Percentiles rank a stretch among this genome's conserved stretches.
Conservation (phyloP, 2,113 vertebrate species). For the Xiphophorus couchianus region DNA sequence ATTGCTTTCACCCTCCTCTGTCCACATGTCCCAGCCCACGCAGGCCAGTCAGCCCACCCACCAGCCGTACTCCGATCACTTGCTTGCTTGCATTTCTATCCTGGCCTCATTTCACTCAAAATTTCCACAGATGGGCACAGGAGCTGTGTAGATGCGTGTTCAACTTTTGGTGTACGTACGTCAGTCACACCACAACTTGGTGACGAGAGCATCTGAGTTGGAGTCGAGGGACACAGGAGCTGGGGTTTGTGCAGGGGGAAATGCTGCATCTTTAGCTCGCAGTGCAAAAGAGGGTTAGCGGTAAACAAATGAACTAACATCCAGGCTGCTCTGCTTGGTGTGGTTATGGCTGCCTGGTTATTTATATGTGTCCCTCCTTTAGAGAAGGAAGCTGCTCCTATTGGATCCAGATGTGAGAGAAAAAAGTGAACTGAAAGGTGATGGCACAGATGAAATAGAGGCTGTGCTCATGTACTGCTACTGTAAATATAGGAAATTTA, state of each 20-base stretch:
- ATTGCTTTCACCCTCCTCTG: constrained; percentile 59
- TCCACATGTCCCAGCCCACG: constrained; percentile 61
- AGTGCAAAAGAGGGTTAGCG: constrained; percentile 45
- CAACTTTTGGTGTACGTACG: constrained; percentile 22
- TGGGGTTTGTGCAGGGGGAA: constrained; percentile 14
- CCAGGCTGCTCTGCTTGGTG: constrained; percentile 68
- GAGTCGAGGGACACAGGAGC: constrained; percentile 12
- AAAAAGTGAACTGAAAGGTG: constrained; percentile 57
- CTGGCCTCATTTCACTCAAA: constrained; percentile 57
- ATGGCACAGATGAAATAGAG: constrained; percentile 45
- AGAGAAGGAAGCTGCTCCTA: constrained; percentile 74
- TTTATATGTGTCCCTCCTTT: constrained; percentile 77
- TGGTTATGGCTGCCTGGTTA: constrained; percentile 76
- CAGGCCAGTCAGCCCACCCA: constrained; percentile 64
- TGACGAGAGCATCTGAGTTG: constrained; percentile 40
- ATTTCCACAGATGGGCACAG: constrained; percentile 64
- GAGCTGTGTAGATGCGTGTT: constrained; percentile 27
- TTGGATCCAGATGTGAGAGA: constrained; percentile 82
- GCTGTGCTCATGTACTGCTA: constrained; percentile 30
- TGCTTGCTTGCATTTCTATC: constrained; percentile 29
- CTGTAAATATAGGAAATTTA: constrained; percentile 12
- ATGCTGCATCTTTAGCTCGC: constrained; percentile 45
- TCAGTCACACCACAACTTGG: constrained; percentile 53
- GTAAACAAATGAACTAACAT: constrained; percentile 60
- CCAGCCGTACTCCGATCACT: constrained; percentile 54